Conservation (phyloP, 2,797 vertebrate genomes). For the Gobionotothen gibberifrons region DNA sequence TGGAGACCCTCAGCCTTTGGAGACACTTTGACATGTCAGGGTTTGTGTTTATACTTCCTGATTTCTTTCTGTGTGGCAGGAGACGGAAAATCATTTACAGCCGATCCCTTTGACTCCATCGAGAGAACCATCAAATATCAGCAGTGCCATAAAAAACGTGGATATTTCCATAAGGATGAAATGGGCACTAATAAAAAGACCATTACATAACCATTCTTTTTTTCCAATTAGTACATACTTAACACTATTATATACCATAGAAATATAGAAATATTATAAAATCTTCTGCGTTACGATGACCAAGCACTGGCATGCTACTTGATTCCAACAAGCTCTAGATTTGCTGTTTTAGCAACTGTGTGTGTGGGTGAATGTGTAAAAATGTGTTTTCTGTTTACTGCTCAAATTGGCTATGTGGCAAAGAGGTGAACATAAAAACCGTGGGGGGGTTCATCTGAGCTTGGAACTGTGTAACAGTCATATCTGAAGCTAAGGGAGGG, state of each 20-base stretch:
- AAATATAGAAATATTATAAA: constrained; percentile 88
- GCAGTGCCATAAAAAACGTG: constrained; percentile 48
- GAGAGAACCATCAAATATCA: constrained; percentile 33
- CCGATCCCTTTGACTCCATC: constrained; percentile 48
- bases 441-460: constrained; percentile 57
- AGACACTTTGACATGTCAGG: constrained; percentile 9
- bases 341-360: constrained; percentile 54
- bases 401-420: constrained; percentile 53
- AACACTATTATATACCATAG: constrained; percentile 82
- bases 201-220: constrained; percentile 53
- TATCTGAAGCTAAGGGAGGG: constrained; percentile 66
- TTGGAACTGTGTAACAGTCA: constrained; percentile 84
- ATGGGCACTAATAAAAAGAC: constrained; percentile 56
- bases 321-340: constrained; percentile 66
- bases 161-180: constrained; percentile 37
- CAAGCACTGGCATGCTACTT: constrained; percentile 79
- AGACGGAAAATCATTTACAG: constrained; percentile 40
- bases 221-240: constrained; percentile 74
- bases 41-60: constrained; percentile 19
- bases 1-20: constrained; percentile 26
- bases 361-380: constrained; percentile 34
- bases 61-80: constrained; percentile 7
- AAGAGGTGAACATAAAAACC: constrained; percentile 70
- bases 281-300: constrained; percentile 66
- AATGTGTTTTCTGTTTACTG: constrained; percentile 32